A percentile compares a stretch with the other conserved stretches of the same genome.
These are phyloP conservation scores for Phocoena sinus DNA, from an alignment of 2,113 vertebrate genomes.

Conservation along the genomic window DNA sequence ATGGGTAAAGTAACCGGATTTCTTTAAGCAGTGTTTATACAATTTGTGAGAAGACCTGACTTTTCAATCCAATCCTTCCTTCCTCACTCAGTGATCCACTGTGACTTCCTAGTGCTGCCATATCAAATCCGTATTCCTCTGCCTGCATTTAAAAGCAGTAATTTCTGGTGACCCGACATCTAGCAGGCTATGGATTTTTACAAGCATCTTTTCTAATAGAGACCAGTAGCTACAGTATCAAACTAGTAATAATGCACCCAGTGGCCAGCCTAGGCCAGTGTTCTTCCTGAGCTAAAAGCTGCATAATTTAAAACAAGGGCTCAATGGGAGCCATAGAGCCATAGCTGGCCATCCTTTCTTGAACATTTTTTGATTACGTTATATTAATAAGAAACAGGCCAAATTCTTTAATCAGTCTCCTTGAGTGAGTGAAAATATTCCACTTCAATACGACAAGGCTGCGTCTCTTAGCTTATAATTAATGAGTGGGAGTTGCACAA, in stretches of 20 bases:
- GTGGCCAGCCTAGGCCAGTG: neutral
- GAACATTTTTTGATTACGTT: neutral
- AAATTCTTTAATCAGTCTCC: neutral
- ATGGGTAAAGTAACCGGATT: neutral
- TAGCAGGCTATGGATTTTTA: neutral
- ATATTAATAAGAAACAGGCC: neutral
- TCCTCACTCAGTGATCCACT: neutral
- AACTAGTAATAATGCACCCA: neutral
- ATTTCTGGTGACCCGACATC: neutral
- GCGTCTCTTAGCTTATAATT: neutral
- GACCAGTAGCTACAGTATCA: neutral
- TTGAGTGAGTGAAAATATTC: slow-evolving; percentile 25
- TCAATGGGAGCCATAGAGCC: neutral
- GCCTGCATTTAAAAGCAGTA: neutral
- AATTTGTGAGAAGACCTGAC: neutral
- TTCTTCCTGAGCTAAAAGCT: neutral
- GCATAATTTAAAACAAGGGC: neutral
- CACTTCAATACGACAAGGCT: neutral
- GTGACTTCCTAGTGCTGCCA: neutral
- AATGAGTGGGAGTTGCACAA: neutral
- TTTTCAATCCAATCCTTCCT: slow-evolving; percentile 8
- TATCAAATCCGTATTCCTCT: neutral
- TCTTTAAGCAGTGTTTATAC: neutral
- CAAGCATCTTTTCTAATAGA: neutral
- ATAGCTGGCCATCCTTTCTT: neutral